A percentile compares a stretch with the other conserved stretches of the same genome.
Conservation (phyloP, 2,113 vertebrate genomes). For the Salvelinus alpinus region DNA sequence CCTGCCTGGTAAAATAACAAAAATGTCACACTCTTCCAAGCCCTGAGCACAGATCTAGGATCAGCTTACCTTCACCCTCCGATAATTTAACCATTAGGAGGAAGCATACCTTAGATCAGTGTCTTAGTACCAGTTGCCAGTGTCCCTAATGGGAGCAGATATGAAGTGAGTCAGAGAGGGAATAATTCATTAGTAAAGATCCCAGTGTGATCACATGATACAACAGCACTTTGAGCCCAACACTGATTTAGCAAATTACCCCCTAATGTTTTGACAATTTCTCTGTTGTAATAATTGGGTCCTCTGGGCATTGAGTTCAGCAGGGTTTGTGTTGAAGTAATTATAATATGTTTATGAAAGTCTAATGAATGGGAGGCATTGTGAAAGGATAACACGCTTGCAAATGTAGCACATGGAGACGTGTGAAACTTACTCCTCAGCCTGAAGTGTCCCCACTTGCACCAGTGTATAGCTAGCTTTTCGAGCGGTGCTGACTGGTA, state of each 20-base stretch:
- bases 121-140: background rate
- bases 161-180: background rate
- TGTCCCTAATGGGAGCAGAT: background rate
- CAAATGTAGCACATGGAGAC: background rate
- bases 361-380: background rate
- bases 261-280: conserved; percentile 49
- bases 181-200: conserved; percentile 55
- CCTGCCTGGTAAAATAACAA: too few relatives aligned
- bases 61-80: background rate
- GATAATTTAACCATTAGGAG: background rate
- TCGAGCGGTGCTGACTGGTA: too few relatives aligned
- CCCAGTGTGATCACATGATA: conserved; percentile 42
- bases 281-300: conserved; percentile 47
- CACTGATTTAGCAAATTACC: conserved; percentile 7
- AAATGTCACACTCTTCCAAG: background rate
- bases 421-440: too few relatives aligned
- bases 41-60: background rate
- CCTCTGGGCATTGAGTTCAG: conserved; percentile 28
- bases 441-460: too few relatives aligned
- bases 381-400: background rate
- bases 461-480: too few relatives aligned
- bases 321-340: conserved; percentile 26
- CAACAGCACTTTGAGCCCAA: conserved; percentile 40
- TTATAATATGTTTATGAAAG: conserved; percentile 23
- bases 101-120: background rate